Evolutionary conservation across 1,140 invertebrate species (phyloP), one percentile per base, ranked within the genome.

Genomic region (Metaphire vulgaris): DNA sequence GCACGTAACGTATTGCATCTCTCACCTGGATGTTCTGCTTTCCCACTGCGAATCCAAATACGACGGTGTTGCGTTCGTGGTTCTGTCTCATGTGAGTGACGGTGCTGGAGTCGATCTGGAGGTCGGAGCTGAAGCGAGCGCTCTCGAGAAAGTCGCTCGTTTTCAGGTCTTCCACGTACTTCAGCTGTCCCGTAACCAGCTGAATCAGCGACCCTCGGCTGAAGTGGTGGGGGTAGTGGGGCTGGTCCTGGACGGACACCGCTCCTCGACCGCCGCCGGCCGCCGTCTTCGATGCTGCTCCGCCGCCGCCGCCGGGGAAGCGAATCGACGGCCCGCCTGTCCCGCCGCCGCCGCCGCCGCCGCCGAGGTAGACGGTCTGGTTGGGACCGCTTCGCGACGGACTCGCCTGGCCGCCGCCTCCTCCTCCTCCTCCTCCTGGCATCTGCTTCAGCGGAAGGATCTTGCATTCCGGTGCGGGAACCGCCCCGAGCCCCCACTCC

Each of bases 151-250:
- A 89, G 79, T 89, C 88, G 33, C 86, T 83, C 1, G 87, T 88
- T 75, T 83, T 80, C 67, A 87, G 79, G 75, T 94, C 92, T 84
- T 95, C 93, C 16, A 95, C 91, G 56, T 90, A 88, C 79, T 92
- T 89, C 67, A 93, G 80, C 66, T 91, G 88, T 0, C 92, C 92
- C 81, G 90, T 91, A 26, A 91, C 90, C 67, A 95, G 85, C 79
- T 92, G 89, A 72, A 89, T 89, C 68, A 89, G 86, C n/a, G 91
- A 91, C 12, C 92, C 92, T 77, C 90, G 90, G 75, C 83, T 83
- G 80, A 89, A 89, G 81, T 87, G 86, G 2, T 81, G 81, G 2
- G 86, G 83, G 75, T 83, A 84, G 75, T 85, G 82, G 30, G 84
- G 41, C 41, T 56, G 41, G 41, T 56, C 41, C 21, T 56, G 41